Percentiles rank a stretch among this genome's conserved stretches.
phyloP scores from a whole-genome alignment of 2,888 invertebrate genomes.

The Pharmacophagus antenor region DNA sequence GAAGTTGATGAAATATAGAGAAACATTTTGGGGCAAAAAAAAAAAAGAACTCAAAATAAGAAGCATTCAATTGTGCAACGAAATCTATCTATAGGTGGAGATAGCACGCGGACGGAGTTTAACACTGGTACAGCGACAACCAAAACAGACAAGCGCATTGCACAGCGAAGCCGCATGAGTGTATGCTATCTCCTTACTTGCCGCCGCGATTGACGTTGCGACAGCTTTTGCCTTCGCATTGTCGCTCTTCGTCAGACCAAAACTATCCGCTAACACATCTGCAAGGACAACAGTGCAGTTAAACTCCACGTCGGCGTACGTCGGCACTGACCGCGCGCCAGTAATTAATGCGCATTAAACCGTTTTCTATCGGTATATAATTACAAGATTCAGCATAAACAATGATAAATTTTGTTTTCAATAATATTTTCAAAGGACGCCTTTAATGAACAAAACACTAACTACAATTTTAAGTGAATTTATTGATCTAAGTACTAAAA shows the following conservation, averaged over 20 bases:
- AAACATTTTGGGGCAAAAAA: background rate
- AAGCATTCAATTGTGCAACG: slow-evolving; percentile 14
- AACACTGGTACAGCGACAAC: slow-evolving; percentile 29
- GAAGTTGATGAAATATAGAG: background rate
- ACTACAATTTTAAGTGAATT: too few relatives aligned
- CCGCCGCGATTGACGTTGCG: slow-evolving; percentile 40
- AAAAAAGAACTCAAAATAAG: background rate
- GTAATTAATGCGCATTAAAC: slow-evolving; percentile 16
- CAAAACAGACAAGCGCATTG: slow-evolving; percentile 33
- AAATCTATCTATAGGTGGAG: slow-evolving; percentile 34
- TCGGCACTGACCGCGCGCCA: background rate
- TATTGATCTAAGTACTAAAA: too few relatives aligned
- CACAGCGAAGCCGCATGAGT: slow-evolving; percentile 32
- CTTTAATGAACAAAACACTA: too few relatives aligned
- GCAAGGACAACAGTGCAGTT: slow-evolving; percentile 52
- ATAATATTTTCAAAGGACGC: too few relatives aligned
- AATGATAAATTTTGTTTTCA: too few relatives aligned
- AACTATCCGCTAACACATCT: slow-evolving; percentile 74
- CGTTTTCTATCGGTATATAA: too few relatives aligned
- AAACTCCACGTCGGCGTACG: slow-evolving; percentile 8
- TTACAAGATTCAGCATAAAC: too few relatives aligned
- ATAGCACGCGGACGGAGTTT: slow-evolving; percentile 29
- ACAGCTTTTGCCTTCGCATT: slow-evolving; percentile 60
- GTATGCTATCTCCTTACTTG: slow-evolving; percentile 58
- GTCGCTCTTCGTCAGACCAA: slow-evolving; percentile 66